Conservation (phyloP, 2,797 vertebrate genomes). For the Catamblyrhynchus diadema region DNA sequence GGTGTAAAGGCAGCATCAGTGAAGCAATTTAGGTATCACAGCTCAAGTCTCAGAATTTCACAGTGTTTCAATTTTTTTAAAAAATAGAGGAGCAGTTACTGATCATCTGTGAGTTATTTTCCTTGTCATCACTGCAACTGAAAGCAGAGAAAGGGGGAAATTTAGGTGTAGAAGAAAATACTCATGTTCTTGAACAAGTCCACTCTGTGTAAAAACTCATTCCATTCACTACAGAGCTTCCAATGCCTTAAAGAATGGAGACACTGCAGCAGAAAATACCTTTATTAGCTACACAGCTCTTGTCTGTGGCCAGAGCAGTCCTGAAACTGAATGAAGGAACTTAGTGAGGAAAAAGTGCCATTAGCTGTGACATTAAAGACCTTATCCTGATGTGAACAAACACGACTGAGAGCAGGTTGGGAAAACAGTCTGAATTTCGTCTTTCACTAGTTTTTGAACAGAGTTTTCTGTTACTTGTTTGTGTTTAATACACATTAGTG, state of each 20-base stretch:
- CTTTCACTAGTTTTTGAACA: background rate
- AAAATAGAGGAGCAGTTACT: background rate
- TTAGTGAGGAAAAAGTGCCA: background rate
- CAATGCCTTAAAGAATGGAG: background rate
- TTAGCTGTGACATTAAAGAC: background rate
- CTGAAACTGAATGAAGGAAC: background rate
- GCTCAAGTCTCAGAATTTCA: background rate
- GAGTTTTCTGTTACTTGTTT: slow-evolving; percentile 28
- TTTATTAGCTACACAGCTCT: background rate
- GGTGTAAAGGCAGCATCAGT: background rate
- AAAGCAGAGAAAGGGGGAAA: background rate
- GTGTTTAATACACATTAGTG: background rate
- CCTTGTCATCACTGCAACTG: background rate
- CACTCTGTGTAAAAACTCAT: background rate
- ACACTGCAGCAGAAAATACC: background rate
- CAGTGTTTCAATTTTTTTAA: background rate
- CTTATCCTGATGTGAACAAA: background rate
- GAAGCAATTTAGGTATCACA: background rate
- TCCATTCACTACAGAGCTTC: background rate
- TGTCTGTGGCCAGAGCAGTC: background rate
- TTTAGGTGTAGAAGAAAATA: background rate
- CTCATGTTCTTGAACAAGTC: background rate
- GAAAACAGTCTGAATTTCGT: slow-evolving; percentile 4
- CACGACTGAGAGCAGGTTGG: background rate
- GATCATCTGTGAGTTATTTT: background rate